Conservation (phyloP, 2,888 invertebrate species). For the Xestoiulus laeticollis region DNA sequence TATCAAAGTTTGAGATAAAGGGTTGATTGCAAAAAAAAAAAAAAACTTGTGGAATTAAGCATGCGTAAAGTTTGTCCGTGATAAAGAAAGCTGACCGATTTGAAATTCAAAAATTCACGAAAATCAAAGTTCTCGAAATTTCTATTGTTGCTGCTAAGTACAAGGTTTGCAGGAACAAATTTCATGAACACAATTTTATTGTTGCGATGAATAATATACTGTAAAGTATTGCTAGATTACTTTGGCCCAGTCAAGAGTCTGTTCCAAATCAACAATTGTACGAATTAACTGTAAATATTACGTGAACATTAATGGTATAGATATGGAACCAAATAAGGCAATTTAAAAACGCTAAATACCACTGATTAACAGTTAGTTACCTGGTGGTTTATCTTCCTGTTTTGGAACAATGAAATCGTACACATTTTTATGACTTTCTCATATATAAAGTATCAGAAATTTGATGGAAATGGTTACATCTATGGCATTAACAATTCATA, state of each 20-base stretch:
- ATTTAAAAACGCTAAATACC: too few relatives aligned
- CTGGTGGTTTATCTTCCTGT: neutral
- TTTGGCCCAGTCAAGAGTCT: too few relatives aligned
- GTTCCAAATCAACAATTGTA: too few relatives aligned
- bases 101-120: neutral
- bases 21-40: neutral
- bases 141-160: neutral
- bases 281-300: too few relatives aligned
- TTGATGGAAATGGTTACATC: conserved; percentile 8
- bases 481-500: neutral
- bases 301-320: too few relatives aligned
- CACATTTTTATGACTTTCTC: neutral
- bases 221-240: too few relatives aligned
- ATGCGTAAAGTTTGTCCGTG: conserved; percentile 19
- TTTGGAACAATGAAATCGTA: neutral
- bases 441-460: neutral
- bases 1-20: neutral
- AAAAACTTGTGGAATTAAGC: neutral
- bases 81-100: neutral
- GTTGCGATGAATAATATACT: neutral
- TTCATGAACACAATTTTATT: neutral
- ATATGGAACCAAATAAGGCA: too few relatives aligned
- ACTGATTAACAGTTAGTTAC: too few relatives aligned
- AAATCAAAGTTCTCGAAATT: neutral
- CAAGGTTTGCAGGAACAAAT: neutral